These are phyloP conservation scores for Ibycter americanus DNA, from an alignment of 2,797 vertebrate species.

Conservation along the genomic window DNA sequence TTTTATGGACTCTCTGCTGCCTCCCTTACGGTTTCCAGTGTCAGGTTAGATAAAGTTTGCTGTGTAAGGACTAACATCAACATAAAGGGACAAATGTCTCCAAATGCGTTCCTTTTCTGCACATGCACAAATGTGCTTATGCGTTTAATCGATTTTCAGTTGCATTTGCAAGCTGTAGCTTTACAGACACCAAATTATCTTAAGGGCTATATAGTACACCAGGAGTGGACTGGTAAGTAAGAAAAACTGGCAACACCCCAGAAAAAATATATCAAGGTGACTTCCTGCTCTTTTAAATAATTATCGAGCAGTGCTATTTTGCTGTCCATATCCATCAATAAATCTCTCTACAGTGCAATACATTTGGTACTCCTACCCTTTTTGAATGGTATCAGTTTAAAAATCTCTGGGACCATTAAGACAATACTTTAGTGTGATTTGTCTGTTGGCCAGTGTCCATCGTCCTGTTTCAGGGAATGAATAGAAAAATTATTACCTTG, in stretches of 20 bases:
- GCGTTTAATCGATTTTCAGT: not conserved
- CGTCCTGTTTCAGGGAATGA: not conserved
- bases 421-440: not conserved
- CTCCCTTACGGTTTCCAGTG: not conserved
- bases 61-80: not conserved
- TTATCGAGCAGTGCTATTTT: not conserved
- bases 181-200: not conserved
- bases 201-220: not conserved
- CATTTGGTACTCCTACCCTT: not conserved
- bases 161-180: not conserved
- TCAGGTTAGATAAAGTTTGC: not conserved
- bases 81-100: not conserved
- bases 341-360: not conserved
- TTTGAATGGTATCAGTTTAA: not conserved
- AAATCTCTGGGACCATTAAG: not conserved
- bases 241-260: not conserved
- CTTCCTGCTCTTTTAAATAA: slow-evolving; percentile 22
- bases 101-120: not conserved
- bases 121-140: fast-evolving
- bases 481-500: not conserved
- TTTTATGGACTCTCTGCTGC: slow-evolving; percentile 11
- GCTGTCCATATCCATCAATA: not conserved
- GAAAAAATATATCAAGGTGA: not conserved
- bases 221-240: not conserved
- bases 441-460: not conserved